These are phyloP conservation scores for Tetrapedia diversipes DNA, from an alignment of 2,888 invertebrate genomes.

Conservation along the genomic window DNA sequence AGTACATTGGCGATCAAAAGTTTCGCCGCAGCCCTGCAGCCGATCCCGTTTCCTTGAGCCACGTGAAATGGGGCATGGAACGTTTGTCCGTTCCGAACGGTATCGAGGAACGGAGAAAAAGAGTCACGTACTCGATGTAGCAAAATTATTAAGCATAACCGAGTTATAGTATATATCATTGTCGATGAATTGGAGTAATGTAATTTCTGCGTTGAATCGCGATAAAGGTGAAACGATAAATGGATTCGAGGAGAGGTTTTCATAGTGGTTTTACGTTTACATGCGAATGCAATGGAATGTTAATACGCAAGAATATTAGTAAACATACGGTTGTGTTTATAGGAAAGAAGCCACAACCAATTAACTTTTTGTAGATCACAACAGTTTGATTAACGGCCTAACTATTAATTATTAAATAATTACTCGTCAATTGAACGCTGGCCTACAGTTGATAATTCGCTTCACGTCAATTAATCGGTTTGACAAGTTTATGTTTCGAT, in stretches of 20 bases:
- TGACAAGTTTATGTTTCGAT: slow-evolving; percentile 62
- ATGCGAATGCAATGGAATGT: no score
- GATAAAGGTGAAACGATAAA: no score
- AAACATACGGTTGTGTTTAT: neutral
- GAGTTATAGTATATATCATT: no score
- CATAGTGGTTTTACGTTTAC: no score
- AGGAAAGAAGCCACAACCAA: no score
- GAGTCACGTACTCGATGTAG: neutral
- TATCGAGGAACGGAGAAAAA: neutral
- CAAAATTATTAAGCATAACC: neutral
- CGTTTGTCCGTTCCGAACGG: slow-evolving; percentile 7
- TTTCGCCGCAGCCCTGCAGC: neutral
- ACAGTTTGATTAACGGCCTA: no score
- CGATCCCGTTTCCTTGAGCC: slow-evolving; percentile 1
- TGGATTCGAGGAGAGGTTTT: no score
- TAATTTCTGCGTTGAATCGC: neutral
- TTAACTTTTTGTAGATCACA: no score
- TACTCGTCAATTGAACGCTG: slow-evolving; percentile 43
- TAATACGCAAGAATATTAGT: no score
- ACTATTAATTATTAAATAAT: slow-evolving; percentile 31
- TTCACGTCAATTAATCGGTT: slow-evolving; percentile 62
- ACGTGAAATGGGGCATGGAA: slow-evolving; percentile 15
- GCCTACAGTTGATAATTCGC: slow-evolving; percentile 57
- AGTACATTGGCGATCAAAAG: slow-evolving; percentile 41
- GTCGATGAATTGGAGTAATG: neutral